A percentile compares a stretch with the other conserved stretches of the same genome.
These are phyloP conservation scores for Proteles cristata DNA, from an alignment of 2,113 vertebrate genomes.

Conservation along the genomic window DNA sequence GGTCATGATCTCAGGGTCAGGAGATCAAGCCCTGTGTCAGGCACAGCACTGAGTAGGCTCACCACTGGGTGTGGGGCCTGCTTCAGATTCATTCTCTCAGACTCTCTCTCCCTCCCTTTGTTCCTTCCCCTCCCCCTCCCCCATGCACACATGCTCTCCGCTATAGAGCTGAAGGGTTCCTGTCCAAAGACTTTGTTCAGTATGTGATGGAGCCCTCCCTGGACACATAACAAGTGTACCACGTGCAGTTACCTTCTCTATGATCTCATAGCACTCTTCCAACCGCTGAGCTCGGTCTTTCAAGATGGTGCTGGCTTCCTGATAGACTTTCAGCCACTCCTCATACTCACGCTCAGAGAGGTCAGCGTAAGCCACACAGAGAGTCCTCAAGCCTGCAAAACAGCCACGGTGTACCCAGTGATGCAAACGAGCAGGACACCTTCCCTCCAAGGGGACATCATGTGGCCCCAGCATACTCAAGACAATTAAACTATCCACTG, in stretches of 20 bases:
- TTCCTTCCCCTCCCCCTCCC: no score
- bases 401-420: background rate
- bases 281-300: slow-evolving; percentile 94
- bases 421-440: rapidly evolving
- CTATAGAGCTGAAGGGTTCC: background rate
- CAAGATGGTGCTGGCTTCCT: slow-evolving; percentile 90
- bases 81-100: no score
- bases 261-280: slow-evolving; percentile 96
- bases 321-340: slow-evolving; percentile 94
- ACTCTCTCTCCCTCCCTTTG: no score
- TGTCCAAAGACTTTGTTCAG: background rate
- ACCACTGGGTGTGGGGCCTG: no score
- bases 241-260: slow-evolving; percentile 91
- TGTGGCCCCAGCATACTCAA: background rate
- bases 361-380: slow-evolving; percentile 97
- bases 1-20: no score
- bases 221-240: rapidly evolving
- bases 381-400: slow-evolving; percentile 92
- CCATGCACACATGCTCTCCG: no score
- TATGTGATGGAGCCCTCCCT: rapidly evolving
- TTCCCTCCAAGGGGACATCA: rapidly evolving
- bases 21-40: no score
- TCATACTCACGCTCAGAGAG: slow-evolving; percentile 92
- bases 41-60: no score
- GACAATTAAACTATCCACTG: background rate